Percentiles rank a stretch among this genome's conserved stretches.
Evolutionary conservation across 2,888 invertebrate genomes (phyloP).

Genomic region (Habroteleia sp.): DNA sequence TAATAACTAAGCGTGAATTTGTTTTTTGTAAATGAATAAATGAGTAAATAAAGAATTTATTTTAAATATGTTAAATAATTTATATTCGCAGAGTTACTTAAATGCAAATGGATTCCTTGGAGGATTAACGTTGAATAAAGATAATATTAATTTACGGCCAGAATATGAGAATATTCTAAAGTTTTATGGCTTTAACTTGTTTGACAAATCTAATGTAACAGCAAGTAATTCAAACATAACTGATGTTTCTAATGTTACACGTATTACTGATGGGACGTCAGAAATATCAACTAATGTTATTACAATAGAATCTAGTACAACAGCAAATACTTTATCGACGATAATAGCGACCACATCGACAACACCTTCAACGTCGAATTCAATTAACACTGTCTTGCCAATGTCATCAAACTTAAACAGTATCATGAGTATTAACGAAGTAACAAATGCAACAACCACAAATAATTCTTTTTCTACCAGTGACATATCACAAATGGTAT

Average conservation of each 20-base stretch:
- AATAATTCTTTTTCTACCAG: neutral
- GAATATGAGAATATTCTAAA: conserved; percentile 87
- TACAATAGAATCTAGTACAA: conserved; percentile 39
- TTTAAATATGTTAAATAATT: neutral
- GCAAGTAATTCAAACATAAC: conserved; percentile 26
- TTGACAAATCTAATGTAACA: conserved; percentile 63
- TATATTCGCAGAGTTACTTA: conserved; percentile 86
- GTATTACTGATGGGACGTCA: conserved; percentile 24
- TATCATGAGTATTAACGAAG: too few relatives aligned
- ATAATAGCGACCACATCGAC: conserved; percentile 38
- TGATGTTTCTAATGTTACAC: conserved; percentile 20
- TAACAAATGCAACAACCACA: conserved; percentile 23
- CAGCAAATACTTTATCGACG: conserved; percentile 39
- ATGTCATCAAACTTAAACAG: conserved; percentile 43
- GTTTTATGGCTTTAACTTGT: conserved; percentile 91
- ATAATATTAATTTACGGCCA: conserved; percentile 88
- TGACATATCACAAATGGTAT: too few relatives aligned
- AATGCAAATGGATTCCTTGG: conserved; percentile 92
- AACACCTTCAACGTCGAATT: conserved; percentile 52
- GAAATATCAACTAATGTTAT: conserved; percentile 46
- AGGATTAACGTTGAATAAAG: conserved; percentile 89
- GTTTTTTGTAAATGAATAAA: too few relatives aligned
- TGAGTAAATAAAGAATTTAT: too few relatives aligned
- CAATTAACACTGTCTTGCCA: conserved; percentile 63
- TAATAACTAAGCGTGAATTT: too few relatives aligned